Base-by-base conservation (phyloP, 2,113 vertebrate species). In the Chloropsis cyanopogon region DNA sequence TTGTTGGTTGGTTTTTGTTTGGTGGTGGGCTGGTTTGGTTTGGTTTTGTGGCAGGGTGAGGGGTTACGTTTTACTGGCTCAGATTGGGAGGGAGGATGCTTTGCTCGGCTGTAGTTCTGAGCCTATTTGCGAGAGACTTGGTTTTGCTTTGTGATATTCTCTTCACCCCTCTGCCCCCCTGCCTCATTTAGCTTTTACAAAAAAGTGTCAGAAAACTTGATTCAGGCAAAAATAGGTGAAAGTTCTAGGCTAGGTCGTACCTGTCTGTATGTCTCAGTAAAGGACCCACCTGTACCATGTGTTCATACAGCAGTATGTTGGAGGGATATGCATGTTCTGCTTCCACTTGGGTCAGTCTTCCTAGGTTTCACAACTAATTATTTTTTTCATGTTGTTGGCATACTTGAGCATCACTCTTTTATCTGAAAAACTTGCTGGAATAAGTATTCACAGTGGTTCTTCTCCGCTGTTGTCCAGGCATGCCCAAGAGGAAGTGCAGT, bases 391-490 rank as follows among this genome's bases (percentile, higher is more conserved):
- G 8, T 41, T 77, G 22, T 52, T 77, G 39, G 16, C 12, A 11
- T 47, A 10, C 12, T 90, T 76, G 73, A 53, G n/a, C 35, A 83
- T 41, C 23, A 35, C 2, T 23, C 17, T 86, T 61, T n/a, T 81
- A 31, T 81, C 52, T 66, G 19, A 44, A 28, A 78, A 76, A 11
- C 14, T 18, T 0, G 0, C 44, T 59, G 47, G 26, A 78, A 75
- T 63, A 0, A 1, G 7, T 50, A 6, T 8, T 53, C 76, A 18
- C 24, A n/a, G 9, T 0, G 1, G 1, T 47, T 73, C 39, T 81
- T 86, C 24, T 52, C n/a, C 33, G 14, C 14, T 53, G 44, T 42
- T 61, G 63, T 63, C 24, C 21, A 41, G 60, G 20, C 14, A 2
- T 54, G 39, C 9, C 17, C 1, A 3, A 59, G 53, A 68, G 65